A percentile compares a stretch with the other conserved stretches of the same genome.
phyloP scores from a whole-genome alignment of 2,888 invertebrate species.

The Chydorus sphaericus region DNA sequence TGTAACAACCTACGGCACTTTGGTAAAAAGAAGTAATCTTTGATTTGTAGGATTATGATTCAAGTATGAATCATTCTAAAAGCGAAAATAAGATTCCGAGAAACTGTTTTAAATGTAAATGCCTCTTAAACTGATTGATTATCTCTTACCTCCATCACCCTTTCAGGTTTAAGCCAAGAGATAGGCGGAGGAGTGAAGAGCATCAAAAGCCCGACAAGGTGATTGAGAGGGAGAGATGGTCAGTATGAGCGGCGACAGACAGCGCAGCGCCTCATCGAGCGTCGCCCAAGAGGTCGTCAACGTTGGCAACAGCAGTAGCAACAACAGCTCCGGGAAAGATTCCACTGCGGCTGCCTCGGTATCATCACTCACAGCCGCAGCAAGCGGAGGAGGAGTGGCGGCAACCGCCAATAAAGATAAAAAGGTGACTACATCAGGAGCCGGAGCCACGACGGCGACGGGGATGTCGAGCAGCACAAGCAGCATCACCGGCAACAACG shows the following conservation, averaged over 20 bases:
- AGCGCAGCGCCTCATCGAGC: constrained; percentile 36
- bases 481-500: constrained; percentile 15
- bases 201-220: not conserved
- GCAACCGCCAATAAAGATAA: constrained; percentile 1
- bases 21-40: no score
- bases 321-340: constrained; percentile 17
- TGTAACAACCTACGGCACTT: no score
- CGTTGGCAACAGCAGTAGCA: not conserved
- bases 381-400: not conserved
- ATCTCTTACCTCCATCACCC: no score
- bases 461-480: constrained; percentile 1
- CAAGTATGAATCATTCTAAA: no score
- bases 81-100: no score
- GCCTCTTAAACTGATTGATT: no score
- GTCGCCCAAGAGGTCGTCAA: not conserved
- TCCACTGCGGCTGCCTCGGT: constrained; percentile 2
- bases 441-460: constrained; percentile 11
- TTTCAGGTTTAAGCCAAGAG: no score
- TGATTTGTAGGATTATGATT: no score
- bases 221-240: constrained; percentile 37
- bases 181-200: not conserved
- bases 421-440: constrained; percentile 10
- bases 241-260: constrained; percentile 48
- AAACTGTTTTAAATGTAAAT: no score
- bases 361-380: not conserved